Evolutionary conservation across 2,797 vertebrate genomes (phyloP).

Genomic region (Ciconia nigra): DNA sequence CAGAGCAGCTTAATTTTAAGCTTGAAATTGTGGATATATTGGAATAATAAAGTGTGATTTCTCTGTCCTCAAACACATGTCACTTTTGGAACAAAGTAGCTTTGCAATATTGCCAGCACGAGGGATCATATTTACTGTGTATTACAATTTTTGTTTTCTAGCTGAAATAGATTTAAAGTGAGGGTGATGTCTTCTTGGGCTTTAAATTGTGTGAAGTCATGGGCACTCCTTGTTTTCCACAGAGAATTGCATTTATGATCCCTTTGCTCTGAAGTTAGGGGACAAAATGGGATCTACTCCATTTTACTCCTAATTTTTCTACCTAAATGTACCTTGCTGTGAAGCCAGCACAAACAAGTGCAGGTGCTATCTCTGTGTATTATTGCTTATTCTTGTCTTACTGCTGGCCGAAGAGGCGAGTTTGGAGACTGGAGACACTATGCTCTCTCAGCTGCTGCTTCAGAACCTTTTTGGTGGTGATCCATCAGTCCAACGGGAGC

Average conservation of each 20-base stretch:
- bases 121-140: fast-evolving
- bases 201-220: fast-evolving
- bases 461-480: background rate
- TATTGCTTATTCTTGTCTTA: too few relatives aligned
- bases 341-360: background rate
- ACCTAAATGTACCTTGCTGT: fast-evolving
- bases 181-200: fast-evolving
- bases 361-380: too few relatives aligned
- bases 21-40: fast-evolving
- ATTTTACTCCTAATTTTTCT: background rate
- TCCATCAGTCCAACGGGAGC: fast-evolving
- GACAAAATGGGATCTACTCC: background rate
- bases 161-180: fast-evolving
- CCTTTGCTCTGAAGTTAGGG: background rate
- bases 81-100: background rate
- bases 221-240: fast-evolving
- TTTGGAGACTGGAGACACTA: fast-evolving
- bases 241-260: fast-evolving
- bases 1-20: fast-evolving
- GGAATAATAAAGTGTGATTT: background rate
- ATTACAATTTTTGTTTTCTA: fast-evolving
- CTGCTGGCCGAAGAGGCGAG: background rate
- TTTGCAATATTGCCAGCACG: fast-evolving
- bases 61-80: background rate
- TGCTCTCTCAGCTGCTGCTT: background rate